Conservation (phyloP, 1,140 invertebrate genomes). For the Frieseomelitta varia region DNA sequence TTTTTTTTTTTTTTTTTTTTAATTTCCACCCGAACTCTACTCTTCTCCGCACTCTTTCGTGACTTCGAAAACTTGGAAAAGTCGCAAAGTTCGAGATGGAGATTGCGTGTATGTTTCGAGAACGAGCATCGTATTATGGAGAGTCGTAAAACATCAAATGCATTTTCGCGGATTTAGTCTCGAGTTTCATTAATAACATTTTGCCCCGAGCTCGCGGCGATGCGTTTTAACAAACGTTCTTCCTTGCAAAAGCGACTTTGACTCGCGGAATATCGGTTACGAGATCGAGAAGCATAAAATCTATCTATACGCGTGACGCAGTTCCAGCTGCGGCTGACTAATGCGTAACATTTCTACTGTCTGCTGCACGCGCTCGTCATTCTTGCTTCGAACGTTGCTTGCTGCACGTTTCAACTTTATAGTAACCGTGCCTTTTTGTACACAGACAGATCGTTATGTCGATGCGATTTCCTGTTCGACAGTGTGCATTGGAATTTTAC, state of each 20-base stretch:
- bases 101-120: background rate
- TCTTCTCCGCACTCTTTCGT: background rate
- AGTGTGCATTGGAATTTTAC: conserved; percentile 8
- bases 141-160: background rate
- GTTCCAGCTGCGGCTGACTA: conserved; percentile 47
- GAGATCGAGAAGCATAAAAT: background rate
- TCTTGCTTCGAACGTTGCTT: background rate
- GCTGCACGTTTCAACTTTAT: too few relatives aligned
- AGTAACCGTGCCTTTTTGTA: background rate
- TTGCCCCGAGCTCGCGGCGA: background rate
- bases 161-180: background rate
- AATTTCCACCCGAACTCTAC: background rate
- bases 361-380: background rate
- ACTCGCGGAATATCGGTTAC: background rate
- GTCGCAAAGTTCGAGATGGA: background rate
- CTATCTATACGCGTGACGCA: conserved; percentile 50
- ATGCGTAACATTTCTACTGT: conserved; percentile 58
- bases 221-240: background rate
- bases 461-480: background rate
- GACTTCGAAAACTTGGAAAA: background rate
- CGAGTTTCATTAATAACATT: background rate
- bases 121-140: background rate
- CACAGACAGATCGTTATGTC: background rate
- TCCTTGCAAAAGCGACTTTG: background rate
- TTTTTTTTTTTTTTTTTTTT: background rate